Evolutionary conservation across 2,888 invertebrate genomes (phyloP).

Genomic region (Laspeyria flexula): DNA sequence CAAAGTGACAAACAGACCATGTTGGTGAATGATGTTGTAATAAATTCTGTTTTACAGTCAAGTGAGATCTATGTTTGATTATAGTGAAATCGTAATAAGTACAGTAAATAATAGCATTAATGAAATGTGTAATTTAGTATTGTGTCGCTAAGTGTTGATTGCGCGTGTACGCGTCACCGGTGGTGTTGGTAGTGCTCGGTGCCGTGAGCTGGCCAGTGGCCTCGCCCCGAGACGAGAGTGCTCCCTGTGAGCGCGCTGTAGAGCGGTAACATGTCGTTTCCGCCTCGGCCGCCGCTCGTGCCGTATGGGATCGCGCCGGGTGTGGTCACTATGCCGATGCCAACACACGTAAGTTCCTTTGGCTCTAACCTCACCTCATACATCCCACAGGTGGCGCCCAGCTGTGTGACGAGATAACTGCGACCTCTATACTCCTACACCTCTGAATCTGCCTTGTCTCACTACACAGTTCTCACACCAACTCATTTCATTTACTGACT

Average conservation of each 20-base stretch:
- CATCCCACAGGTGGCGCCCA: conserved; percentile 5
- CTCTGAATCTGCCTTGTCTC: background rate
- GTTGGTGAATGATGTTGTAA: conserved; percentile 34
- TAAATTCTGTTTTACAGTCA: conserved; percentile 13
- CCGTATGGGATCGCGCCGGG: conserved; percentile 90
- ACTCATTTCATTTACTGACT: too few species aligned
- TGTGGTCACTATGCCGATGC: conserved; percentile 91
- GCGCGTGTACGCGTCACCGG: conserved; percentile 51
- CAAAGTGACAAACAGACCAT: conserved; percentile 40
- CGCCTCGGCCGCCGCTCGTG: conserved; percentile 94
- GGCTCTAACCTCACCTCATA: conserved; percentile 42
- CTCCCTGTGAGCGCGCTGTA: conserved; percentile 13
- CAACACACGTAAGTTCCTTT: conserved; percentile 88
- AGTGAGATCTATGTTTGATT: conserved; percentile 21
- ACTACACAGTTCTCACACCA: background rate
- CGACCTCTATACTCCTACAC: background rate
- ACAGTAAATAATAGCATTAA: conserved; percentile 15
- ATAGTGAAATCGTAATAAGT: conserved; percentile 17
- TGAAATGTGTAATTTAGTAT: conserved; percentile 15
- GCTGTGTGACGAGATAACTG: background rate
- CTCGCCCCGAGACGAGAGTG: conserved; percentile 23
- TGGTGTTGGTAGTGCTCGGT: conserved; percentile 22
- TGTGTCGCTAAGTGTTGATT: conserved; percentile 12
- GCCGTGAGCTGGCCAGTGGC: conserved; percentile 26
- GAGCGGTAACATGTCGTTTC: conserved; percentile 91